Conservation (phyloP, 2,797 vertebrate genomes). For the Pampus argenteus region DNA sequence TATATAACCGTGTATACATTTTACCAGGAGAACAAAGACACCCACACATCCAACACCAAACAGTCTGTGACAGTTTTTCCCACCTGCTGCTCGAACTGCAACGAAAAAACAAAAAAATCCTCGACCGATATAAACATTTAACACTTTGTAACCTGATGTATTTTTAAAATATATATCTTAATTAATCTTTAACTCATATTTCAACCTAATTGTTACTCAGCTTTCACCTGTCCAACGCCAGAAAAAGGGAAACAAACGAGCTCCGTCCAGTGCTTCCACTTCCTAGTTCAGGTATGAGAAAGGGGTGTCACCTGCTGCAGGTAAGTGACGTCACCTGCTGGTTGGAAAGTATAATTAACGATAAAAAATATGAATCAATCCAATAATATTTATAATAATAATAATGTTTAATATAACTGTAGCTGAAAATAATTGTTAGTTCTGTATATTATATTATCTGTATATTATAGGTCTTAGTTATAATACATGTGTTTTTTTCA, state of each 20-base stretch:
- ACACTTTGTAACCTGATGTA: rapidly evolving
- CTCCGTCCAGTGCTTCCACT: neutral
- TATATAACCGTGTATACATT: neutral
- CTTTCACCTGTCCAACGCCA: neutral
- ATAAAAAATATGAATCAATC: neutral
- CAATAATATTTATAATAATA: too few relatives aligned
- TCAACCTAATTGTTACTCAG: neutral
- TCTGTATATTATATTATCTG: too few relatives aligned
- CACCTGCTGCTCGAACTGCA: conserved; percentile 27
- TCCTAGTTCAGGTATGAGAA: conserved; percentile 49
- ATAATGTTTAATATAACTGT: too few relatives aligned
- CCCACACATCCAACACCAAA: neutral
- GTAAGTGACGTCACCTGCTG: neutral
- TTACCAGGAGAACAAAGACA: neutral
- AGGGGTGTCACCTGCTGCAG: conserved; percentile 39
- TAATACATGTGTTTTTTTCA: too few relatives aligned
- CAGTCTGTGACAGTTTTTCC: neutral
- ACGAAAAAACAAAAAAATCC: neutral
- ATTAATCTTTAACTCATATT: neutral
- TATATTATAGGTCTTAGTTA: too few relatives aligned
- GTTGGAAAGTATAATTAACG: neutral
- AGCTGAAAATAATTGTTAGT: too few relatives aligned
- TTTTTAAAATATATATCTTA: neutral
- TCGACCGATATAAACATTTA: neutral
- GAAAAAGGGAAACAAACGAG: too few relatives aligned